Percentiles rank a stretch among this genome's conserved stretches.
Conservation (phyloP, 2,113 vertebrate genomes). For the Callaeas wilsoni region DNA sequence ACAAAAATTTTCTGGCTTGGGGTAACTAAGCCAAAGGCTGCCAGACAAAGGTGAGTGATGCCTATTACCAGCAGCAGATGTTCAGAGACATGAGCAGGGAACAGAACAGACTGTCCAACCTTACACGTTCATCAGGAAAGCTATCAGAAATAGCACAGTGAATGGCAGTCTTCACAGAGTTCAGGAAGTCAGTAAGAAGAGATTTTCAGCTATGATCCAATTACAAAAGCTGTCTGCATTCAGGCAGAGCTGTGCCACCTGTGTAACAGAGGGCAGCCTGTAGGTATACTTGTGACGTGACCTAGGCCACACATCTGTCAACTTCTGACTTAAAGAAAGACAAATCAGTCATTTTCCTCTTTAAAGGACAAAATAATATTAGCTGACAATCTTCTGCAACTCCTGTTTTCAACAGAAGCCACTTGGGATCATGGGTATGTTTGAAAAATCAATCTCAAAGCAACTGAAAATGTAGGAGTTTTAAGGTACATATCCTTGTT, state of each 20-base stretch:
- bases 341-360: background rate
- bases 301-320: background rate
- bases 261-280: background rate
- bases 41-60: background rate
- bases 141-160: background rate
- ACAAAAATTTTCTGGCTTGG: background rate
- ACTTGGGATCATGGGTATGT: background rate
- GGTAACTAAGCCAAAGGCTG: background rate
- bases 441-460: background rate
- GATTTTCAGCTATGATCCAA: conserved; percentile 8
- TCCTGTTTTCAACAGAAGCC: background rate
- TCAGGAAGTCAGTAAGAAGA: conserved; percentile 19
- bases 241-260: background rate
- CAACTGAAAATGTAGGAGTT: background rate
- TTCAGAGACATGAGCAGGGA: background rate
- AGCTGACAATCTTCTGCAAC: background rate
- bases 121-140: background rate
- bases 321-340: background rate
- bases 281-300: background rate
- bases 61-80: background rate
- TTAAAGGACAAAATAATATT: background rate
- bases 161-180: background rate
- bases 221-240: conserved; percentile 28
- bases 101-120: background rate
- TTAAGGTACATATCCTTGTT: background rate